Evolutionary conservation across 2,797 vertebrate species (phyloP), one percentile per base, ranked within the genome.

Genomic region (Sebastes trivittatus): DNA sequence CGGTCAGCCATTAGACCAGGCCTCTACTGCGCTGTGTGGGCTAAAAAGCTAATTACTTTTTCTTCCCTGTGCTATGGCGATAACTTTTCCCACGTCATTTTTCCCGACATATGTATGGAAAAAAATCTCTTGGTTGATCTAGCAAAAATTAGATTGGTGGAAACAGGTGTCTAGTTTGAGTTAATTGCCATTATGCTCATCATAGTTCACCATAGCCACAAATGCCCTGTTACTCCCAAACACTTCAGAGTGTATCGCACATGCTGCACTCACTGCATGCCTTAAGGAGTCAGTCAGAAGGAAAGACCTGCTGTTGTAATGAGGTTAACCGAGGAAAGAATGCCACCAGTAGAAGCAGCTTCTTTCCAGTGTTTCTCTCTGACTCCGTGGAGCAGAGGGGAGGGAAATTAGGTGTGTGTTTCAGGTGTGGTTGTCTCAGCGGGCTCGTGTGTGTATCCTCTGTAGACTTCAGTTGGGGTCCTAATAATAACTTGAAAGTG

Each of bases 401-500:
- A 94, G 93, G 94, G 92, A 87, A 94, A 92, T 89, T 82, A 92
- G 91, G 92, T 93, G 93, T 92, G 93, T 93, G 93, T 95, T 95
- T 95, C 95, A 96, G 95, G 95, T 96, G 93, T 91, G 88, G 46
- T 71, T 75, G 89, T 94, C 94, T 94, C 95, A 16, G 80, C 62
- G 93, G 92, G 83, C 84, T 78, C 72, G 67, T 84, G 69, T 84
- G 90, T 75, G 81, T 87, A 94, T 93, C 89, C 94, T 94, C 94
- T 16, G 80, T 86, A 93, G 94, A 93, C 90, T 91, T 90, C 88
- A 91, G 93, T 93, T 93, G 92, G 91, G 93, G 92, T 95, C 95
- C 95, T 96, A 96, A 95, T 96, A 96, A 96, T 96, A 96, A 96
- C 96, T 96, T 96, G 95, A 96, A 96, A 96, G 95, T 96, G 94